Evolutionary conservation across 64 coral and sea anemone species (phyloP), one percentile per base, ranked within the genome.

Genomic region (Pocillopora verrucosa): DNA sequence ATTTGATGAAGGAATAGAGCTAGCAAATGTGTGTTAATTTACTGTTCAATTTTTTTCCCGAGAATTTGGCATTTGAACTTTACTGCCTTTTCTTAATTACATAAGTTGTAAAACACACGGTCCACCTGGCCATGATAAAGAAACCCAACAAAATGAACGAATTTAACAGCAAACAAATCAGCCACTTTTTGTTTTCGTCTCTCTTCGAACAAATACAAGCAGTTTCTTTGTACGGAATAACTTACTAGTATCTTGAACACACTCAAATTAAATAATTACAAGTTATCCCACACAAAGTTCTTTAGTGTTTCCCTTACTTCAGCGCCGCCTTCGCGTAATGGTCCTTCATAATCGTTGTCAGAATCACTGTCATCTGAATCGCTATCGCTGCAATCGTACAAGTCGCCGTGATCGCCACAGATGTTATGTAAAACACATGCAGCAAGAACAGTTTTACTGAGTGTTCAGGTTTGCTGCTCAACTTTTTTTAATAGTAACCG

Each of bases 381-480:
- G 41, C 41, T 77, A 6, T 77, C 36, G 76, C 19, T 22, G 37
- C 37, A 15, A 57, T 77, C 37, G 41, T 77, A 77, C 19, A 56
- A 16, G 76, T 78, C 74, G 16, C 65, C 59, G 4, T 36, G 13
- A 25, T 78, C 16, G 36, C 64, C 59, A 60, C 90, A 92, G 36
- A 92, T 77, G 58, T 92, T 92, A 57, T 87, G 82, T 56, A 92
- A 77, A 45, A 92, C 86, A 59, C 82, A 87, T 36, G 82, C 75
- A 63, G 80, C 65, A 26, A 92, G 5, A 24, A 87, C 75, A 78
- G 41, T 73, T 16, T 76, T 90, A 72, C 22, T 80, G 5, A 59
- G 38, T 56, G 34, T 81, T 36, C 20, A 37, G 22, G 26, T 14
- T 25, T 90, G 25, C 25, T 90, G 76, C 38, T 90, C 88, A 38